Conservation (phyloP, 1,140 invertebrate species). For the Gryon sp. region DNA sequence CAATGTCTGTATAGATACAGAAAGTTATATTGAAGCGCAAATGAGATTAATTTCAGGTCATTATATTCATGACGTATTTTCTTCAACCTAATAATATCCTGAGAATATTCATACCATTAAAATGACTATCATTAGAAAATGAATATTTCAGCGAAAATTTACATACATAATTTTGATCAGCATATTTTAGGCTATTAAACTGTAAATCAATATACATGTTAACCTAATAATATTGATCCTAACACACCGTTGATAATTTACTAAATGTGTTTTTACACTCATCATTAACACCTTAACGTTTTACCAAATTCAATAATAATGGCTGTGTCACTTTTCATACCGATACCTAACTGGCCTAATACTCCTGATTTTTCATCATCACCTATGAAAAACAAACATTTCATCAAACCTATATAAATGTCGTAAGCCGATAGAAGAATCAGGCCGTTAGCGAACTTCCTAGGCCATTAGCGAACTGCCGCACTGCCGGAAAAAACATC, state of each 20-base stretch:
- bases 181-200: conserved; percentile 11
- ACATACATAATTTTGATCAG: conserved; percentile 18
- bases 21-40: conserved; percentile 14
- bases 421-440: too few relatives aligned
- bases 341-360: too few relatives aligned
- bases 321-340: too few relatives aligned
- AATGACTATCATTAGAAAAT: conserved; percentile 29
- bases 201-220: conserved; percentile 12
- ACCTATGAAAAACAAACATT: too few relatives aligned
- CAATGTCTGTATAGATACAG: conserved; percentile 13
- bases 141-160: conserved; percentile 21
- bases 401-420: too few relatives aligned
- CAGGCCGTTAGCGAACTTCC: too few relatives aligned
- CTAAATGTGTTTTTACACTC: neutral
- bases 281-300: too few relatives aligned
- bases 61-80: conserved; percentile 24
- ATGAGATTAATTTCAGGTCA: conserved; percentile 35
- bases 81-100: conserved; percentile 12
- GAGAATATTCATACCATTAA: conserved; percentile 38
- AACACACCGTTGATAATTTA: neutral
- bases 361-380: too few relatives aligned
- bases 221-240: conserved; percentile 16
- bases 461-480: too few relatives aligned
- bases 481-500: too few relatives aligned
- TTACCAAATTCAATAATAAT: too few relatives aligned